Base-by-base conservation (phyloP, 2,888 invertebrate species). In the Baronia brevicornis region DNA sequence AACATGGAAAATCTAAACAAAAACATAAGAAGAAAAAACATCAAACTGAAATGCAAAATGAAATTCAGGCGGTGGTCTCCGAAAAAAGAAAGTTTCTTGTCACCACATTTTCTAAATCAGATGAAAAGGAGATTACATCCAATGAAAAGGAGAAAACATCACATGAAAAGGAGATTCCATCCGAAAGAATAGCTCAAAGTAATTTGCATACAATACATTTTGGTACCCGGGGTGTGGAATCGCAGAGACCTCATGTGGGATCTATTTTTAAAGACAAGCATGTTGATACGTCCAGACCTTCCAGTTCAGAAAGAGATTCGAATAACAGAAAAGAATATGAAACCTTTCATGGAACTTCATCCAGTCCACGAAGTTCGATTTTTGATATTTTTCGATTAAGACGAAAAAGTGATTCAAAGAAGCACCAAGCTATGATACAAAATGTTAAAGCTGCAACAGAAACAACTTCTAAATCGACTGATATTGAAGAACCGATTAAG, bases 151-250 rank as follows among this genome's bases (percentile, higher is more conserved):
- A n/a, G n/a, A n/a, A n/a, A n/a, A n/a, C n/a, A n/a, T n/a, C n/a
- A n/a, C n/a, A n/a, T n/a, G 73, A 75, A 19, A 69, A 68, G 60
- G 54, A 52, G 41, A 55, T 62, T 56, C 63, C 69, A 49, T 49
- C 71, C 36, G 56, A 55, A 51, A 67, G 62, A 41, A 51, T 67
- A 60, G 60, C 63, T 22, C 67, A 74, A 43, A 69, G 60, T 41
- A 82, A 82, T 65, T 54, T 80, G 8, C 82, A 84, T 45, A 84
- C 84, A n/a, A 74, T 84, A 28, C 84, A 84, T 58, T 84, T 82
- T 46, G 84, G 84, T 11, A 84, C 82, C 7, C 70, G 77, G 6
- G 84, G 82, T 3, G 82, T 69, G 5, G 84, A 84, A 45, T 78
- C 82, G 31, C 80, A 75, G 43, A 61, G 84, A 44, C 80, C 82